A percentile compares a stretch with the other conserved stretches of the same genome.
Evolutionary conservation across 2,113 vertebrate genomes (phyloP).

Genomic region (Nycticebus coucang): DNA sequence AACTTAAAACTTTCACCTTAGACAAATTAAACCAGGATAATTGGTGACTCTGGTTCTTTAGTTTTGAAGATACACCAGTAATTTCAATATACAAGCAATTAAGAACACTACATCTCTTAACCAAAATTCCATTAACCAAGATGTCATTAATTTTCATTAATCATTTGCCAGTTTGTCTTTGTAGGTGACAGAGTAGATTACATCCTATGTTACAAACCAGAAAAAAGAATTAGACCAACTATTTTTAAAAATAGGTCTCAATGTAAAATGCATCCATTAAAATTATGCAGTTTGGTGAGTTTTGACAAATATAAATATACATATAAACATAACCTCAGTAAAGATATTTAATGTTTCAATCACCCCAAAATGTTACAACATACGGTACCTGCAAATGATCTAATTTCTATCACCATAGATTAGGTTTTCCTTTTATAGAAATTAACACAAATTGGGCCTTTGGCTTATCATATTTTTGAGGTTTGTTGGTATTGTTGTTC

Average conservation of each 20-base stretch:
- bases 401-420: background rate
- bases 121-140: background rate
- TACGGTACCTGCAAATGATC: background rate
- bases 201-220: background rate
- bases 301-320: background rate
- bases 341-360: background rate
- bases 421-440: background rate
- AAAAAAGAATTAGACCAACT: background rate
- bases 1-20: background rate
- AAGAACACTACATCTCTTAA: background rate
- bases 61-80: background rate
- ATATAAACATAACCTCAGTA: rapidly evolving
- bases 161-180: background rate
- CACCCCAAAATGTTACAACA: background rate
- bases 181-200: background rate
- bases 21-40: background rate
- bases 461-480: background rate
- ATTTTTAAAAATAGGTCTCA: background rate
- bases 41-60: background rate
- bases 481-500: background rate
- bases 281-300: background rate
- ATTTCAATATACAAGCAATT: background rate
- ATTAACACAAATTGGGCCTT: background rate
- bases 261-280: too few species aligned
- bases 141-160: background rate